Base-by-base conservation (phyloP, 92 coral and sea anemone species). In the Epizoanthus stellaris region DNA sequence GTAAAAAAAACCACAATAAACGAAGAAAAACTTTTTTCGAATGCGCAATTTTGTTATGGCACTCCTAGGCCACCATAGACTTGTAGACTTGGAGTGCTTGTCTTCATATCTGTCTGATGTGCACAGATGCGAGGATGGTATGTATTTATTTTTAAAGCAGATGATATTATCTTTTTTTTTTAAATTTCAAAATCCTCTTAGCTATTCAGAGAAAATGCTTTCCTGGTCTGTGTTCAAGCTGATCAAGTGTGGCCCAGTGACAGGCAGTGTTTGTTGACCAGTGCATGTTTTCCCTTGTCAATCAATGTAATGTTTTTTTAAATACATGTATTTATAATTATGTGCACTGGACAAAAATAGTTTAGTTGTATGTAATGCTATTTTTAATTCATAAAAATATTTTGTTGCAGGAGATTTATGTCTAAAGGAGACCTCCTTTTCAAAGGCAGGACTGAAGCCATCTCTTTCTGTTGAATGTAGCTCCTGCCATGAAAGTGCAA, bases 161-260 rank as follows among this genome's bases (percentile, higher is more conserved):
- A 54, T 30, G 8, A 20, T 38, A 38, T 38, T 13, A n/a, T 70
- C 6, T 70, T 38, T 70, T 49, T 49, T 4, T 47, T 47, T 47
- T n/a, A 62, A 3, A 79, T 82, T 89, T 30, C 19, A 85, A 21
- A 76, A 89, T 20, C 23, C 72, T 13, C 58, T 88, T 9, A 20
- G 59, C 34, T 21, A 62, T 64, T 52, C 40, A 9, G 1, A 68
- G 74, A 25, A 52, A 82, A 20, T 83, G 67, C 73, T 7, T 17
- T 16, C 90, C 88, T 1, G 53, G 74, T 25, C 84, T 88, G 70
- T 79, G 81, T 70, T 69, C 87, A 3, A 73, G n/a, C 61, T 49
- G 40, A 49, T 73, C 79, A 52, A 73, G 40, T 73, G 53, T 73
- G 69, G 39, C 8, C 14, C 69, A 65, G 14, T 65, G 70, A 21